phyloP scores from a whole-genome alignment of 2,888 invertebrate species.

The Drosophila neonasuta region DNA sequence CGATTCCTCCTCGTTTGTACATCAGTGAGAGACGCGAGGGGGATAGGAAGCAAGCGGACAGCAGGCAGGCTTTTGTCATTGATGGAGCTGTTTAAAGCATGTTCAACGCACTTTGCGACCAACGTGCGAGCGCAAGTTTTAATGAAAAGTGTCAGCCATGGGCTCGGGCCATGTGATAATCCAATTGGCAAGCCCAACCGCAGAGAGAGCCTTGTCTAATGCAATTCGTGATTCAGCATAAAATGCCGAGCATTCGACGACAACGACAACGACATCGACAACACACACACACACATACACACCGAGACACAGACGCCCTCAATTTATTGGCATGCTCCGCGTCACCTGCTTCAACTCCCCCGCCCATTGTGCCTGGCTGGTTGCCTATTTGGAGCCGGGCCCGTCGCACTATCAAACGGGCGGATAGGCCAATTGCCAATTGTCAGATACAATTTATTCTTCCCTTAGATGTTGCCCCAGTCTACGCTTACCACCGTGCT shows the following conservation, averaged over 20 bases:
- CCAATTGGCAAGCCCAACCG: constrained; percentile 59
- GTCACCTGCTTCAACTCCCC: constrained; percentile 1
- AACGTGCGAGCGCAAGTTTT: constrained; percentile 62
- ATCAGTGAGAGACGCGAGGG: too few species aligned
- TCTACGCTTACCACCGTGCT: constrained; percentile 14
- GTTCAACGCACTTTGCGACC: constrained; percentile 45
- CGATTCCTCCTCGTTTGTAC: constrained; percentile 23
- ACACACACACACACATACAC: constrained; percentile 9
- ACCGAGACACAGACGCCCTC: constrained; percentile 34
- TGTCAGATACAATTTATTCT: constrained; percentile 78
- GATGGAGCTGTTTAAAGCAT: constrained; percentile 68
- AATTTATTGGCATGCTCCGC: constrained; percentile 63
- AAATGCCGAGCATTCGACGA: constrained; percentile 50
- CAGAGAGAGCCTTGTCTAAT: constrained; percentile 58
- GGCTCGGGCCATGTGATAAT: constrained; percentile 59
- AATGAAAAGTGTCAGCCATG: constrained; percentile 61
- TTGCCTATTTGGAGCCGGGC: constrained; percentile 52
- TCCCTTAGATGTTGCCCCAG: constrained; percentile 65
- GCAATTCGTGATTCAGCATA: constrained; percentile 77
- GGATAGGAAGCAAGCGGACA: not conserved
- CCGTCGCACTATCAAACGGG: constrained; percentile 67
- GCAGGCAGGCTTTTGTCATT: constrained; percentile 50
- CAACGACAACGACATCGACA: not conserved
- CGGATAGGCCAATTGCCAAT: constrained; percentile 78
- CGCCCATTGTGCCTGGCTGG: constrained; percentile 11